Conservation (phyloP, 2,797 vertebrate species). For the Erpetoichthys calabaricus region DNA sequence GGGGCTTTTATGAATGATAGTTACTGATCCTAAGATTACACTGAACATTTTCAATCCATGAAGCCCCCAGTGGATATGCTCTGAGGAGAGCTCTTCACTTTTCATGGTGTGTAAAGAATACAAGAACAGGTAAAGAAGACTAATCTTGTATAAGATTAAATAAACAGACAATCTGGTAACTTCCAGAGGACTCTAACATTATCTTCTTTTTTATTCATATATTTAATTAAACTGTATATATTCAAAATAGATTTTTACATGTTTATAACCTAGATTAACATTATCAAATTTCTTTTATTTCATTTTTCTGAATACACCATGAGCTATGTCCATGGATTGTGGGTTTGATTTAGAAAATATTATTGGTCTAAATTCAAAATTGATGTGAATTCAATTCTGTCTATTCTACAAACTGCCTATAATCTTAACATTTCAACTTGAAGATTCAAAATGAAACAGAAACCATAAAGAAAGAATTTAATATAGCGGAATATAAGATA, state of each 20-base stretch:
- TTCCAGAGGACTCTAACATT: not conserved
- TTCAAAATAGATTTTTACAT: not conserved
- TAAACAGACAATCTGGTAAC: not conserved
- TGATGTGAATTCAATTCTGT: too few relatives aligned
- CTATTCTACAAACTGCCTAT: too few relatives aligned
- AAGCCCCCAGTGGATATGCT: constrained; percentile 26
- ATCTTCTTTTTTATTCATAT: not conserved
- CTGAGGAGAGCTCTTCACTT: constrained; percentile 39
- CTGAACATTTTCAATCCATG: constrained; percentile 27
- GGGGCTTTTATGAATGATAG: constrained; percentile 45
- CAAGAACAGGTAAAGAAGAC: constrained; percentile 23
- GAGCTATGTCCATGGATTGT: too few relatives aligned
- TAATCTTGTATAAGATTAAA: constrained; percentile 23
- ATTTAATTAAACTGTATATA: not conserved
- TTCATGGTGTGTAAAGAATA: constrained; percentile 30
- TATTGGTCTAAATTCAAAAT: too few relatives aligned
- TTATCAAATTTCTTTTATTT: too few relatives aligned
- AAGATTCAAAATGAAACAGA: too few relatives aligned
- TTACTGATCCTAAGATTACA: constrained; percentile 34
- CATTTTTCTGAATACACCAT: too few relatives aligned
- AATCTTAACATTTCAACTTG: too few relatives aligned
- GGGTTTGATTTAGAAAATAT: too few relatives aligned
- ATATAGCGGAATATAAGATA: too few relatives aligned
- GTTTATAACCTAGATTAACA: too few relatives aligned
- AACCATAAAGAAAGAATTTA: too few relatives aligned